Conservation (phyloP, 2,888 invertebrate genomes). For the Malthinus seriepunctatus region DNA sequence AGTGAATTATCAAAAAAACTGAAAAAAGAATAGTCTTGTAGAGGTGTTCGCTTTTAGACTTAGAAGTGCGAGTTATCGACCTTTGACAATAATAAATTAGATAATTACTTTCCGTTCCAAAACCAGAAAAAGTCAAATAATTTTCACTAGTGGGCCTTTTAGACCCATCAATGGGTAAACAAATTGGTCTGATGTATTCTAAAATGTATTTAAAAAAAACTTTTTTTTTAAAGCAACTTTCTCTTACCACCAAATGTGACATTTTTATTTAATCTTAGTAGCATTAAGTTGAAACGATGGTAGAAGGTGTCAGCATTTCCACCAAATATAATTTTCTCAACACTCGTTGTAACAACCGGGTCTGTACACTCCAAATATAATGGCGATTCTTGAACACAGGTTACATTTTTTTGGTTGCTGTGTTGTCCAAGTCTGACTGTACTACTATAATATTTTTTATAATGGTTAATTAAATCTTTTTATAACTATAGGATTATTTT, state of each 20-base stretch:
- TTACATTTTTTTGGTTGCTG: constrained; percentile 3
- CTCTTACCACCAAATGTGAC: constrained; percentile 8
- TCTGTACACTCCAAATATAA: constrained; percentile 8
- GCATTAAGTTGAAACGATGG: background rate
- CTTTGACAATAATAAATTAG: background rate
- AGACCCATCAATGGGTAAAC: constrained; percentile 6
- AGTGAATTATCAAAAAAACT: too few relatives aligned
- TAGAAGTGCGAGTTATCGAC: too few relatives aligned
- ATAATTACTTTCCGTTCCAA: constrained; percentile 11
- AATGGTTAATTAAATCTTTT: too few relatives aligned
- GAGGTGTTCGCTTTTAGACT: too few relatives aligned
- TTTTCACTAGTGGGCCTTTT: background rate
- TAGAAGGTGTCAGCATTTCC: too few relatives aligned
- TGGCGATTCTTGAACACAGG: background rate
- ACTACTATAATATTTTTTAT: background rate
- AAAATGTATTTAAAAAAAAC: background rate
- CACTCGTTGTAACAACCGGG: background rate
- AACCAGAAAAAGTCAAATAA: constrained; percentile 14
- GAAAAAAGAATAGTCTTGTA: too few relatives aligned
- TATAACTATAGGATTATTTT: too few relatives aligned
- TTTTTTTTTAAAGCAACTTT: background rate
- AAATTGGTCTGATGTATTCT: constrained; percentile 23
- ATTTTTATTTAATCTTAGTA: constrained; percentile 8
- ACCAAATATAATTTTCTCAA: constrained; percentile 7
- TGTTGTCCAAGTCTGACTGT: constrained; percentile 11